A percentile compares a stretch with the other conserved stretches of the same genome.
Evolutionary conservation across 2,888 invertebrate species (phyloP).

Genomic region (Parnassius orleans): DNA sequence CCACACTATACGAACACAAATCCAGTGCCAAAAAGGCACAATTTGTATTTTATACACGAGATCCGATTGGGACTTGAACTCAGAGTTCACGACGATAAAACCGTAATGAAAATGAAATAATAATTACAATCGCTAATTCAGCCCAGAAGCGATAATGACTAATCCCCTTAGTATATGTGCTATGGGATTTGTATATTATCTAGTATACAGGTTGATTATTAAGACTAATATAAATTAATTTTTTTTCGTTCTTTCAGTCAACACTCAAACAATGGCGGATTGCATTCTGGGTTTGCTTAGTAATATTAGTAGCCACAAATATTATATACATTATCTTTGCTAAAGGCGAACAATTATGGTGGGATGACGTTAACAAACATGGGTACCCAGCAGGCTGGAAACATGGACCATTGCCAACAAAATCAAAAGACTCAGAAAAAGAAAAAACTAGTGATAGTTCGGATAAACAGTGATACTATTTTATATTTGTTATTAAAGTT

Average conservation of each 20-base stretch:
- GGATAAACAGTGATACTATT: constrained; percentile 38
- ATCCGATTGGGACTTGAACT: too few species aligned
- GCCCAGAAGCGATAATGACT: too few species aligned
- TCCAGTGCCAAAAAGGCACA: too few species aligned
- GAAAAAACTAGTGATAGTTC: constrained; percentile 38
- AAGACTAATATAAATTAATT: too few species aligned
- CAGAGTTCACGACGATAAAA: too few species aligned
- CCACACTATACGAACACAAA: too few species aligned
- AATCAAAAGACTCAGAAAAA: constrained; percentile 50
- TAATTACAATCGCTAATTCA: too few species aligned
- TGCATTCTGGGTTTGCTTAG: constrained; percentile 91
- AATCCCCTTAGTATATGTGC: too few species aligned
- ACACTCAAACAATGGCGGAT: constrained; percentile 85
- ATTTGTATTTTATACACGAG: too few species aligned
- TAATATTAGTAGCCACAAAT: constrained; percentile 84
- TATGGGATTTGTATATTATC: too few species aligned
- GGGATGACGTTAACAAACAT: constrained; percentile 83
- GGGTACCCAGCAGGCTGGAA: constrained; percentile 70
- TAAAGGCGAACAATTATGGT: constrained; percentile 87
- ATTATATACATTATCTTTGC: constrained; percentile 85
- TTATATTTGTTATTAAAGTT: not conserved
- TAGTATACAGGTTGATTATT: too few species aligned
- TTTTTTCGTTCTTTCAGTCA: constrained; percentile 65
- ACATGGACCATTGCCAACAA: constrained; percentile 59
- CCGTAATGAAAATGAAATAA: too few species aligned